Evolutionary conservation across 2,113 vertebrate species (phyloP).

Genomic region (Rallus limicola): DNA sequence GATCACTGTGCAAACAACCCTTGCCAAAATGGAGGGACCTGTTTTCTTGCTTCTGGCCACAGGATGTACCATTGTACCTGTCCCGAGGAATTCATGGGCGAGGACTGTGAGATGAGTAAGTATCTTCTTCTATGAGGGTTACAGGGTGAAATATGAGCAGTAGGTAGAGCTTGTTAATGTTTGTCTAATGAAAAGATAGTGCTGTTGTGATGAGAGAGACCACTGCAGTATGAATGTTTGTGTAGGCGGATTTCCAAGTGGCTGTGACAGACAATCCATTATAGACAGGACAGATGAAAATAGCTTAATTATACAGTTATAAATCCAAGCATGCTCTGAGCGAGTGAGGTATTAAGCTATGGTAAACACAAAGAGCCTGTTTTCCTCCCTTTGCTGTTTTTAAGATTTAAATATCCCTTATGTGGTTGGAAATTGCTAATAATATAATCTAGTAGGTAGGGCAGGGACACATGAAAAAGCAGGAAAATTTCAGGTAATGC

Average conservation of each 20-base stretch:
- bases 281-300: slow-evolving; percentile 21
- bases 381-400: not conserved
- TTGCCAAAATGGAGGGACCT: slow-evolving; percentile 85
- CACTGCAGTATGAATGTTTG: not conserved
- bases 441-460: not conserved
- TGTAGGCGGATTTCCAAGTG: slow-evolving; percentile 4
- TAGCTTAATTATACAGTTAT: not conserved
- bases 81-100: slow-evolving; percentile 78
- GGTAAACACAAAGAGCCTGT: not conserved
- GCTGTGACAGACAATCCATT: slow-evolving; percentile 13
- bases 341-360: not conserved
- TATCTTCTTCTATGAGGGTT: not conserved
- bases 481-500: not conserved
- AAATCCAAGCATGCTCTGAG: not conserved
- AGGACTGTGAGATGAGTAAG: slow-evolving; percentile 84
- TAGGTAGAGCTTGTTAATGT: not conserved
- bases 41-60: slow-evolving; percentile 40
- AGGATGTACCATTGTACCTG: slow-evolving; percentile 82
- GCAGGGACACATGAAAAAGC: not conserved
- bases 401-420: not conserved
- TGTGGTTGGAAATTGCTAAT: not conserved
- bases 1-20: slow-evolving; percentile 77
- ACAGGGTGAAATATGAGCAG: not conserved
- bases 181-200: slow-evolving; percentile 19
- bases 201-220: slow-evolving; percentile 6